phyloP scores from a whole-genome alignment of 2,113 vertebrate species.

The Pollimyrus isidori region DNA sequence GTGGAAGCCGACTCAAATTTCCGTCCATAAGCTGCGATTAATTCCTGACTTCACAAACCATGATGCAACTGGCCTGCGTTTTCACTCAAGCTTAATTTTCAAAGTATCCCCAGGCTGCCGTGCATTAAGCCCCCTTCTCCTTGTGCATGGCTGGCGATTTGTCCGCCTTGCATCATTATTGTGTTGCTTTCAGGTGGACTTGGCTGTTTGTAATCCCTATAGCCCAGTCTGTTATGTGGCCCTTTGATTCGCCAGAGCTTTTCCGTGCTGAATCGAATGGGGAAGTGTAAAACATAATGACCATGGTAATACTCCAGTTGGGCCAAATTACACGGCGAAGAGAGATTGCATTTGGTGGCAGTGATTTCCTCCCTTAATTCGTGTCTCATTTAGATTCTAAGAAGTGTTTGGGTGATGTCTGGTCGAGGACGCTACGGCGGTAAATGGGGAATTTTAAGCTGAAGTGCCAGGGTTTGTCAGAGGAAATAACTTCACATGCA shows the following conservation, averaged over 20 bases:
- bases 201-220: not conserved
- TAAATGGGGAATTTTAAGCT: conserved; percentile 21
- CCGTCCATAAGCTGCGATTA: not conserved
- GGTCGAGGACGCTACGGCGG: conserved; percentile 13
- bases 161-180: conserved; percentile 10
- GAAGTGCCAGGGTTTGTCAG: conserved; percentile 16
- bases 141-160: not conserved
- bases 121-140: not conserved
- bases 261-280: not conserved
- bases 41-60: not conserved
- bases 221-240: not conserved
- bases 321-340: conserved; percentile 9
- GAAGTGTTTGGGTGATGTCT: not conserved
- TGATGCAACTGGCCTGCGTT: not conserved
- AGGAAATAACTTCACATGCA: conserved; percentile 20
- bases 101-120: conserved; percentile 16
- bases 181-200: conserved; percentile 12
- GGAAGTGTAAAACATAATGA: conserved; percentile 18
- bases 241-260: not conserved
- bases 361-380: conserved; percentile 20
- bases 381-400: not conserved
- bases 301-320: conserved; percentile 26
- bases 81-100: conserved; percentile 19
- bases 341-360: not conserved
- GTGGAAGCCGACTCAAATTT: not conserved